Percentiles rank a stretch among this genome's conserved stretches.
phyloP scores from a whole-genome alignment of 2,797 vertebrate species.

The Pogoniulus pusillus region DNA sequence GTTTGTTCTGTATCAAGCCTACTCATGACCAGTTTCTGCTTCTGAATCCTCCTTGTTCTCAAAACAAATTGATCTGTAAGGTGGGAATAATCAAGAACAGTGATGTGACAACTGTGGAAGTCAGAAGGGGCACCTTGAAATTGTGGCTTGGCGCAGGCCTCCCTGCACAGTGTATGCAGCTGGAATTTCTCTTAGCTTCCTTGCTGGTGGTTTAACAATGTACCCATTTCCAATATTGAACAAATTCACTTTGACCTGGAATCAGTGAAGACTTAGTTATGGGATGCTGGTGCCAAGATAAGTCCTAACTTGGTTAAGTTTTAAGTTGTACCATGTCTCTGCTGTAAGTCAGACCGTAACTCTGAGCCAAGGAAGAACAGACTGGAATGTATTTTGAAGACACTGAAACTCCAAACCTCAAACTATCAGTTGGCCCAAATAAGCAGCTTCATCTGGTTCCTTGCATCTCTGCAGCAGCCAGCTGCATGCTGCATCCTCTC shows the following conservation, averaged over 20 bases:
- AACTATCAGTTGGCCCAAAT: not conserved
- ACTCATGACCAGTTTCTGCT: not conserved
- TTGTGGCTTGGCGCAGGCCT: not conserved
- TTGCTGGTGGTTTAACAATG: not conserved
- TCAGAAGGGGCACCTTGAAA: not conserved
- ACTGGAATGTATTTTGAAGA: not conserved
- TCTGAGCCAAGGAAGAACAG: not conserved
- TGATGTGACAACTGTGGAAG: not conserved
- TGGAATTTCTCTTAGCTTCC: not conserved
- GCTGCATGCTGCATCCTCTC: not conserved
- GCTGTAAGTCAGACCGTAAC: not conserved
- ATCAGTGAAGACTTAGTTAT: conserved; percentile 15
- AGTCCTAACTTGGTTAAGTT: not conserved
- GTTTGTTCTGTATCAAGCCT: not conserved
- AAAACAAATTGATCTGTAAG: not conserved
- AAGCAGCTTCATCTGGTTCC: not conserved
- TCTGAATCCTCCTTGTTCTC: not conserved
- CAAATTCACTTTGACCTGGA: not conserved
- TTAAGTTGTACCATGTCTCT: not conserved
- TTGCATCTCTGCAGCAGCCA: not conserved
- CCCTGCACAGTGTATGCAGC: not conserved
- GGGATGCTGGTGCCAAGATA: not conserved
- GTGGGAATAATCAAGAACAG: not conserved
- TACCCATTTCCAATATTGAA: not conserved
- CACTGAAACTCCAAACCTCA: not conserved